Conservation (phyloP, 1,140 invertebrate genomes). For the Mylabris phalerata region DNA sequence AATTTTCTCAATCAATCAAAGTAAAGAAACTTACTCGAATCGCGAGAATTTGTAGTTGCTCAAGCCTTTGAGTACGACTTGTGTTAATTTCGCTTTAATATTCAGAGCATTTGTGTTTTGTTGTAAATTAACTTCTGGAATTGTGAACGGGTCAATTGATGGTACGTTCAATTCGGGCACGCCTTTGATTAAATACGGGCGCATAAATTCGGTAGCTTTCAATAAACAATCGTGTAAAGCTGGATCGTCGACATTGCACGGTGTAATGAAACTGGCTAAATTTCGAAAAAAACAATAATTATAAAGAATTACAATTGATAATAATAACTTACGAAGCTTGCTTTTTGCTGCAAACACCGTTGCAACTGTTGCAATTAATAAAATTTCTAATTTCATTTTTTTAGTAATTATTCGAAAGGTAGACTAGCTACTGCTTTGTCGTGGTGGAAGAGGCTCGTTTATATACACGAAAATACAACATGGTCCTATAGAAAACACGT, state of each 20-base stretch:
- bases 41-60: conserved; percentile 56
- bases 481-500: too few relatives aligned
- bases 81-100: conserved; percentile 57
- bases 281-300: not conserved
- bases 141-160: conserved; percentile 54
- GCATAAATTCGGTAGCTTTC: conserved; percentile 50
- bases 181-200: conserved; percentile 52
- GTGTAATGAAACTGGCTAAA: conserved; percentile 51
- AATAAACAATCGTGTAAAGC: conserved; percentile 53
- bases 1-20: not conserved
- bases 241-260: conserved; percentile 54
- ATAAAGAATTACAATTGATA: not conserved
- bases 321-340: too few relatives aligned
- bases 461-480: too few relatives aligned
- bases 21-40: conserved; percentile 48
- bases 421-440: too few relatives aligned
- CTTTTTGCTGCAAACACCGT: too few relatives aligned
- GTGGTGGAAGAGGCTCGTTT: too few relatives aligned
- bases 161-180: conserved; percentile 59
- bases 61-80: conserved; percentile 55
- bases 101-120: conserved; percentile 53
- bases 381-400: too few relatives aligned
- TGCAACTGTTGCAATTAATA: too few relatives aligned
- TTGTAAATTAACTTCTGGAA: conserved; percentile 57
- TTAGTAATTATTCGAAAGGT: too few relatives aligned